phyloP scores from a whole-genome alignment of 2,797 vertebrate genomes.

The Chiroxiphia lanceolata region DNA sequence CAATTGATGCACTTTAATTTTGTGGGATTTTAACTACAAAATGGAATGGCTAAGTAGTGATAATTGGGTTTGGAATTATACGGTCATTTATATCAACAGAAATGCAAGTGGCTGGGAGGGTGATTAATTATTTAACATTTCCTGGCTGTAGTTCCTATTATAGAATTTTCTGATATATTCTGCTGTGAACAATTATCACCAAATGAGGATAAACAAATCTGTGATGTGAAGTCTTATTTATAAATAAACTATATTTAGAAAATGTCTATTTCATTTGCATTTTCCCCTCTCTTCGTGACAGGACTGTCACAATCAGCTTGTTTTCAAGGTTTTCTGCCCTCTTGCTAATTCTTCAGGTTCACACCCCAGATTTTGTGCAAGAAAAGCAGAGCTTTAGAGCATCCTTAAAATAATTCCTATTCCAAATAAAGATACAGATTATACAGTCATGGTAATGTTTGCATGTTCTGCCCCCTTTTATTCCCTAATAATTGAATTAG shows the following conservation, averaged over 20 bases:
- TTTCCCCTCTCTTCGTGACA: conserved; percentile 16
- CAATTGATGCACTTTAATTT: conserved; percentile 89
- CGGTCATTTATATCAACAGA: conserved; percentile 86
- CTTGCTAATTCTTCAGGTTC: conserved; percentile 15
- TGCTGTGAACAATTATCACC: conserved; percentile 82
- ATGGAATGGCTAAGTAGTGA: conserved; percentile 81
- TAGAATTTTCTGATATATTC: conserved; percentile 81
- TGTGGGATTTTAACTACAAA: conserved; percentile 85
- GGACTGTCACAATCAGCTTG: background rate
- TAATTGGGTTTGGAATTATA: conserved; percentile 86
- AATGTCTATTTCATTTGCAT: conserved; percentile 50
- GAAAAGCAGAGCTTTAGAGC: background rate
- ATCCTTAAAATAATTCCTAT: conserved; percentile 20
- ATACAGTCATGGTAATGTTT: background rate
- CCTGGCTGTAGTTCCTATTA: conserved; percentile 81
- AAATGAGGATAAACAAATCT: conserved; percentile 79
- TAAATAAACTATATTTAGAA: conserved; percentile 69
- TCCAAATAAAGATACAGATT: conserved; percentile 1
- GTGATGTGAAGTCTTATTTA: conserved; percentile 70
- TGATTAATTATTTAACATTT: conserved; percentile 90
- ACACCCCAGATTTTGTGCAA: background rate
- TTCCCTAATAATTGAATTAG: background rate
- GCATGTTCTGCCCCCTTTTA: background rate
- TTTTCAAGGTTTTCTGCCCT: conserved; percentile 43
- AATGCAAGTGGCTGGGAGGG: conserved; percentile 81